These are phyloP conservation scores for Autographa pulchrina DNA, from an alignment of 2,888 invertebrate genomes.

Conservation along the genomic window DNA sequence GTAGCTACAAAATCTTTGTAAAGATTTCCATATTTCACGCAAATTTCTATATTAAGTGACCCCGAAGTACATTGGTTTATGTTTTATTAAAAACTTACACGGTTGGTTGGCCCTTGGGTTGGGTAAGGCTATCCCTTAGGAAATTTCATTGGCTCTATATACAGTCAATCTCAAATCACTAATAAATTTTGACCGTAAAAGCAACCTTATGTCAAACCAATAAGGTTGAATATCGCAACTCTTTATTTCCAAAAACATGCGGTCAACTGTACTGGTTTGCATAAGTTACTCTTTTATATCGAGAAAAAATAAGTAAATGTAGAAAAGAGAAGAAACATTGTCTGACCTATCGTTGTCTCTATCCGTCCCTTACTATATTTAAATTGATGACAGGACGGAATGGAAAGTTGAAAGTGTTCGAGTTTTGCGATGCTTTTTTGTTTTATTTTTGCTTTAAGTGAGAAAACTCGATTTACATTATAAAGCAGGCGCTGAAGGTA, in stretches of 20 bases:
- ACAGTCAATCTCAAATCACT: not conserved
- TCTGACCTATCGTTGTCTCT: not conserved
- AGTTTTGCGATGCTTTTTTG: not conserved
- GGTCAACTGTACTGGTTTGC: not conserved
- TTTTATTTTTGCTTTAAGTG: not conserved
- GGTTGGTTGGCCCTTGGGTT: not conserved
- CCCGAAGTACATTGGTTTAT: not conserved
- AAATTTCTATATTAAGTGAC: not conserved
- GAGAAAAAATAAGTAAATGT: not conserved
- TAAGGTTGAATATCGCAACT: not conserved
- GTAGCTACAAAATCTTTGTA: not conserved
- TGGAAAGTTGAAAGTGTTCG: not conserved
- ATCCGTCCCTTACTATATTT: too few species aligned
- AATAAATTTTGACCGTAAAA: not conserved
- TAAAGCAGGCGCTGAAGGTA: not conserved
- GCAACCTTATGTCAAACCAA: not conserved
- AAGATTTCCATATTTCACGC: not conserved
- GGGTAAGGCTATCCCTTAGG: not conserved
- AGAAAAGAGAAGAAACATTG: not conserved
- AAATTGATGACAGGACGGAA: not conserved
- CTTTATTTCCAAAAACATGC: not conserved
- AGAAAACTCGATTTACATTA: not conserved
- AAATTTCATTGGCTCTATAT: not conserved
- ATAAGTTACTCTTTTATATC: not conserved
- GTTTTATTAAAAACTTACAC: conserved; percentile 4